A percentile compares a stretch with the other conserved stretches of the same genome.
Conservation (phyloP, 2,113 vertebrate species). For the Trematomus loennbergii region DNA sequence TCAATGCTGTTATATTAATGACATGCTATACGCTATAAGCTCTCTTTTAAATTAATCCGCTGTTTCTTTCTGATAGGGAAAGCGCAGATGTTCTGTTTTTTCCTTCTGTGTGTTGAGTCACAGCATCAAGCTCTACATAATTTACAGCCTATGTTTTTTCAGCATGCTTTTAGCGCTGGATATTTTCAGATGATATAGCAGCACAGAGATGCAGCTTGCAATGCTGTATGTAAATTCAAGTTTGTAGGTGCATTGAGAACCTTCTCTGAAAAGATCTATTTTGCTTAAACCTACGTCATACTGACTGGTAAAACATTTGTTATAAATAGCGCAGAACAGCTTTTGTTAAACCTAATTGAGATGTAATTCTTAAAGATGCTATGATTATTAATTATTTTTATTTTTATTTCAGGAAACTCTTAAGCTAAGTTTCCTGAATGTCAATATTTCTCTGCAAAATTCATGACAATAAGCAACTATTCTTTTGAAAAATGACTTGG, state of each 20-base stretch:
- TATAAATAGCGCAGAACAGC: too few species aligned
- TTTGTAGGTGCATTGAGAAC: not conserved
- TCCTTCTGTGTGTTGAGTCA: constrained; percentile 2
- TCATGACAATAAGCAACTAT: not conserved
- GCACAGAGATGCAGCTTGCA: not conserved
- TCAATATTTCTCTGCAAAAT: not conserved
- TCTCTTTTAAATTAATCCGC: constrained; percentile 23
- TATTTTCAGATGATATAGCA: not conserved
- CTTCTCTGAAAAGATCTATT: not conserved
- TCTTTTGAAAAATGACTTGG: not conserved
- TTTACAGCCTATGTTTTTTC: constrained; percentile 9
- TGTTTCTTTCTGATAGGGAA: not conserved
- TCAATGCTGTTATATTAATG: constrained; percentile 24
- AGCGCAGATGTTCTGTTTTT: constrained; percentile 1
- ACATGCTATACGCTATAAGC: constrained; percentile 5
- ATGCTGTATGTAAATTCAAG: too few species aligned
- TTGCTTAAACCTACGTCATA: not conserved
- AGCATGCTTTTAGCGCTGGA: not conserved
- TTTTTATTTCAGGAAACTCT: too few species aligned
- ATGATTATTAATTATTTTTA: too few species aligned
- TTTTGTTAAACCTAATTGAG: not conserved
- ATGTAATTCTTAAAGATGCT: not conserved
- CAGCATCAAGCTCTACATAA: constrained; percentile 7
- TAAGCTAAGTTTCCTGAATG: too few species aligned
- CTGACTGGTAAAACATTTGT: not conserved